phyloP scores from a whole-genome alignment of 1,140 invertebrate genomes.

The Pantala flavescens region DNA sequence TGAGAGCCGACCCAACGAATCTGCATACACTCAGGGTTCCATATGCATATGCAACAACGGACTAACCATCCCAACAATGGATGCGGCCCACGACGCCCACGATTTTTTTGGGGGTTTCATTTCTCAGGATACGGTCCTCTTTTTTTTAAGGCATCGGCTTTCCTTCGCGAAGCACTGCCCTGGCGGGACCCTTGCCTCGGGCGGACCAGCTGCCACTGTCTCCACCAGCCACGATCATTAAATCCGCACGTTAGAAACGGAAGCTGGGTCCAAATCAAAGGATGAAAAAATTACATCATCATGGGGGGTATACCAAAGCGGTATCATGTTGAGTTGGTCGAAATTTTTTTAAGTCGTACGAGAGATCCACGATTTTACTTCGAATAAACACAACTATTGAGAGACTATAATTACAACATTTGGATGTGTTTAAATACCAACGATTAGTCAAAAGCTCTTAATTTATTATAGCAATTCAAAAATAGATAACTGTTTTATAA shows the following conservation, averaged over 20 bases:
- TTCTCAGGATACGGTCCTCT: neutral
- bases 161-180: neutral
- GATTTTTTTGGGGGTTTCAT: neutral
- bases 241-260: neutral
- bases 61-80: neutral
- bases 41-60: conserved; percentile 5
- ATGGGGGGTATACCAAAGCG: no score
- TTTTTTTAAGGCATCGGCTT: neutral
- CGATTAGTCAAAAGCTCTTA: no score
- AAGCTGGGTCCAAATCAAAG: neutral
- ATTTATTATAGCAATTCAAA: no score
- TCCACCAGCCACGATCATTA: neutral
- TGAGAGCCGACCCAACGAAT: neutral
- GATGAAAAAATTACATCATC: no score
- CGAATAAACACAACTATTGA: no score
- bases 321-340: no score
- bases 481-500: no score
- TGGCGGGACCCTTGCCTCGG: neutral
- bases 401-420: no score
- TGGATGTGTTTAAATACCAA: no score
- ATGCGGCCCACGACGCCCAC: neutral
- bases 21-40: neutral
- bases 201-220: neutral
- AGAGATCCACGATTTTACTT: no score
- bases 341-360: no score